These are phyloP conservation scores for Dufourea novaeangliae DNA, from an alignment of 1,140 invertebrate species.

Conservation along the genomic window DNA sequence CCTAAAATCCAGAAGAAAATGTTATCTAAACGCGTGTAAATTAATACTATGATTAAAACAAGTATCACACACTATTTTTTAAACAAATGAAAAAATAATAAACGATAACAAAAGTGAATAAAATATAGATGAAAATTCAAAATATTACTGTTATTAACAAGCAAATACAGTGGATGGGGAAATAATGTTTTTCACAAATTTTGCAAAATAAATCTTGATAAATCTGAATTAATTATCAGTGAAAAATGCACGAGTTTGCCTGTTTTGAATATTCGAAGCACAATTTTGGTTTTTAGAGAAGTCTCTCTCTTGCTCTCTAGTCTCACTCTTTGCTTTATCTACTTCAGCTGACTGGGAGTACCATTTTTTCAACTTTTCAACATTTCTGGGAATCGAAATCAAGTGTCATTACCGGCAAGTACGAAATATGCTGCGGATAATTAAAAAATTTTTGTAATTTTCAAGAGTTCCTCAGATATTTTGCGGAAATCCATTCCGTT, in stretches of 20 bases:
- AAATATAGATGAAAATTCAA: no score
- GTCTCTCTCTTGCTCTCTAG: not conserved
- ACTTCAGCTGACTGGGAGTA: not conserved
- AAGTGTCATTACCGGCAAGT: not conserved
- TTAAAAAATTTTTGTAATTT: conserved; percentile 24
- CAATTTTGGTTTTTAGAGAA: conserved; percentile 4
- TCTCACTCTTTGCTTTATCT: not conserved
- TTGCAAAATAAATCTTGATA: no score
- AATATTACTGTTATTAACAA: no score
- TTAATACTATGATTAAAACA: no score
- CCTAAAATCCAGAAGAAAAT: not conserved
- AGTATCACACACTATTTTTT: no score
- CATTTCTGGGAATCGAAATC: not conserved
- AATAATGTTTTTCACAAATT: no score
- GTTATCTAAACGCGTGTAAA: no score
- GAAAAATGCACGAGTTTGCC: not conserved
- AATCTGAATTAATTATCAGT: no score
- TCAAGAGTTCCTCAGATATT: not conserved
- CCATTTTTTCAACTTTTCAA: not conserved
- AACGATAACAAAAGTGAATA: no score
- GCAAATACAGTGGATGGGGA: no score
- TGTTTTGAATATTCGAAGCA: not conserved
- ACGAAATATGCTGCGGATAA: not conserved
- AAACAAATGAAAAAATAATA: no score
- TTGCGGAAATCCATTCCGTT: no score